Percentiles rank a stretch among this genome's conserved stretches.
Evolutionary conservation across 2,888 invertebrate genomes (phyloP).

Genomic region (Ornithoptera alexandrae): DNA sequence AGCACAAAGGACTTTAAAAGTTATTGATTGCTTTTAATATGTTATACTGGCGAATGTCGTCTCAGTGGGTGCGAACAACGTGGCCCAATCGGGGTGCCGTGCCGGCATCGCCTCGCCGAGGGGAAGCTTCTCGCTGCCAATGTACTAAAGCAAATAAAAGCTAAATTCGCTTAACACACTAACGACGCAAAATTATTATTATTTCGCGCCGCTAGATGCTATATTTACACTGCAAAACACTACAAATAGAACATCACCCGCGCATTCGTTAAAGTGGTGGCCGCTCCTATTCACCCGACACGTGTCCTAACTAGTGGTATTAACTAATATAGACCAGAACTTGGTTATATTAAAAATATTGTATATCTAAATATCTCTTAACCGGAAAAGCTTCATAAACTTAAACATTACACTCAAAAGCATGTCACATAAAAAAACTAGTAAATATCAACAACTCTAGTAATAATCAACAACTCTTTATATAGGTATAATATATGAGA

Average conservation of each 20-base stretch:
- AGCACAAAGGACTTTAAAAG: not conserved
- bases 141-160: constrained; percentile 9
- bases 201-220: constrained; percentile 16
- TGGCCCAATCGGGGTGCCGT: constrained; percentile 5
- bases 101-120: not conserved
- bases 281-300: not conserved
- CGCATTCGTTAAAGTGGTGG: not conserved
- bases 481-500: too few relatives aligned
- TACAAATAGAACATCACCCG: constrained; percentile 1
- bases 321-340: not conserved
- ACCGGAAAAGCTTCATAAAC: too few relatives aligned
- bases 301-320: not conserved
- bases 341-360: not conserved
- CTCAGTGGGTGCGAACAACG: constrained; percentile 3
- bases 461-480: too few relatives aligned
- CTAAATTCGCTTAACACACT: constrained; percentile 11
- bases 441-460: too few relatives aligned
- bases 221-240: constrained; percentile 12
- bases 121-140: constrained; percentile 6
- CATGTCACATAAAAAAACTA: too few relatives aligned
- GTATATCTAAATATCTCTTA: not conserved
- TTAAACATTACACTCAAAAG: too few relatives aligned
- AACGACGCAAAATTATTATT: constrained; percentile 17
- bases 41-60: not conserved
- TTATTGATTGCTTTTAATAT: constrained; percentile 6